Percentiles rank a stretch among this genome's conserved stretches.
Conservation (phyloP, 2,113 vertebrate species). For the Rhinoderma darwinii region DNA sequence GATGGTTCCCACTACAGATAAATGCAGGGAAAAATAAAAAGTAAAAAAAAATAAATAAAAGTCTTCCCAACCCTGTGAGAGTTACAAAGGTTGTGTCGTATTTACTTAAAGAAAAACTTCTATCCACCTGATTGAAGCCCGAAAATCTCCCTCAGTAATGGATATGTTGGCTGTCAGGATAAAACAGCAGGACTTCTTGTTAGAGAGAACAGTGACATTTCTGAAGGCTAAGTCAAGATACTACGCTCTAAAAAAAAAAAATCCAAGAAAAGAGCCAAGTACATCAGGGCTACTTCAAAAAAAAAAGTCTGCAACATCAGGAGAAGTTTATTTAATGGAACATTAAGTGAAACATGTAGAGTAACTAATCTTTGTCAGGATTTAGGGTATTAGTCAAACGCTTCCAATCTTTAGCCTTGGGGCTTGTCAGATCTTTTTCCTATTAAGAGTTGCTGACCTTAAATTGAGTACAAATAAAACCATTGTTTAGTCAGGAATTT, state of each 20-base stretch:
- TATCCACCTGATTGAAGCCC: neutral
- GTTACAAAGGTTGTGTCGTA: neutral
- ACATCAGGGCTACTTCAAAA: conserved; percentile 65
- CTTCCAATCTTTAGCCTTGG: conserved; percentile 62
- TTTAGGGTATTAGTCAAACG: conserved; percentile 61
- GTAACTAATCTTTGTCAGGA: conserved; percentile 64
- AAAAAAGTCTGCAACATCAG: conserved; percentile 65
- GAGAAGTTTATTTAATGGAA: conserved; percentile 71
- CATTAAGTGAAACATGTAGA: conserved; percentile 65
- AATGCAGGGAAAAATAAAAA: too few relatives aligned
- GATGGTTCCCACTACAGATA: neutral
- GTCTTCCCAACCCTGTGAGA: neutral
- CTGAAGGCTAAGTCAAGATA: conserved; percentile 69
- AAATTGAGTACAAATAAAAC: conserved; percentile 58
- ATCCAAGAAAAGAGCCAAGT: conserved; percentile 69
- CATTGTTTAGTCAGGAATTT: conserved; percentile 50
- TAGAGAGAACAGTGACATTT: conserved; percentile 63
- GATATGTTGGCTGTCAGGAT: conserved; percentile 6
- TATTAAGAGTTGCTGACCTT: conserved; percentile 45
- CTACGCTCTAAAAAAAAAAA: conserved; percentile 65
- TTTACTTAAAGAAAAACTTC: neutral
- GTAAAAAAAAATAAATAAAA: neutral
- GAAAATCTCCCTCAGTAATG: neutral
- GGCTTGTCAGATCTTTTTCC: conserved; percentile 52
- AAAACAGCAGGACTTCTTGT: neutral